These are phyloP conservation scores for Eilema sororculum DNA, from an alignment of 2,888 invertebrate genomes.

Conservation along the genomic window DNA sequence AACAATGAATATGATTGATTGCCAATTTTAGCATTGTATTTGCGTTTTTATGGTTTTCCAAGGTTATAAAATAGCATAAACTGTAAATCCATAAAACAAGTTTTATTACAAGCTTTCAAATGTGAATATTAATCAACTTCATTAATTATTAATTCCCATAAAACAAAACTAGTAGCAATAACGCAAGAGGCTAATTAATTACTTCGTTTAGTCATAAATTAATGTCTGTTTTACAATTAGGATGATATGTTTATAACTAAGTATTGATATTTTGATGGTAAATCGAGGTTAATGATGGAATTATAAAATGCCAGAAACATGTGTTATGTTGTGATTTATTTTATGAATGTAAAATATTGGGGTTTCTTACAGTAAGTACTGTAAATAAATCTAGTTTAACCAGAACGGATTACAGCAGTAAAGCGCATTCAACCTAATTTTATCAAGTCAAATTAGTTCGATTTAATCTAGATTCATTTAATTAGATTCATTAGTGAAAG, in stretches of 20 bases:
- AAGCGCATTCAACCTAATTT: no score
- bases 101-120: slow-evolving; percentile 21
- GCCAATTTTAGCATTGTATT: background rate
- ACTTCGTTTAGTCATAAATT: slow-evolving; percentile 42
- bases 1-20: background rate
- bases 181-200: slow-evolving; percentile 43
- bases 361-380: background rate
- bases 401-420: no score
- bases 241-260: slow-evolving; percentile 46
- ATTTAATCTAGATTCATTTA: no score
- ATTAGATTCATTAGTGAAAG: no score
- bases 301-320: slow-evolving; percentile 39
- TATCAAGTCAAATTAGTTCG: no score
- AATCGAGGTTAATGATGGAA: slow-evolving; percentile 47
- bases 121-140: slow-evolving; percentile 35
- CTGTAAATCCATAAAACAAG: slow-evolving; percentile 15
- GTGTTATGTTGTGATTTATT: background rate
- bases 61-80: slow-evolving; percentile 5
- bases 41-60: background rate
- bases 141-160: slow-evolving; percentile 46
- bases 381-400: background rate
- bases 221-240: slow-evolving; percentile 45
- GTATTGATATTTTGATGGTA: slow-evolving; percentile 41
- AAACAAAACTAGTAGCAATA: slow-evolving; percentile 52
- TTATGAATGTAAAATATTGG: slow-evolving; percentile 3